Percentiles rank a stretch among this genome's conserved stretches.
Conservation (phyloP, 2,888 invertebrate genomes). For the Cyrtodaria siliqua region DNA sequence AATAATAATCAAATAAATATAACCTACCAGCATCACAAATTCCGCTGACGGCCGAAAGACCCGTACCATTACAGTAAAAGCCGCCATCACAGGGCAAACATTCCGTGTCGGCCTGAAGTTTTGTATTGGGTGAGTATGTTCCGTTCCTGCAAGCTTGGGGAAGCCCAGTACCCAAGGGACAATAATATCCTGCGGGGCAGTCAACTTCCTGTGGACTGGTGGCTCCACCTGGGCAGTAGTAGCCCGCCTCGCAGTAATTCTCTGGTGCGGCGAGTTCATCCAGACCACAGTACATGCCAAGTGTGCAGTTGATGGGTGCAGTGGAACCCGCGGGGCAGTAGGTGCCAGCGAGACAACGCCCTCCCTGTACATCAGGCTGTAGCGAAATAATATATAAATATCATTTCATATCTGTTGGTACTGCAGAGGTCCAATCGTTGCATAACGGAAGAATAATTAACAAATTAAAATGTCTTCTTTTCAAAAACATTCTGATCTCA, state of each 20-base stretch:
- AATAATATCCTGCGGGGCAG: constrained; percentile 79
- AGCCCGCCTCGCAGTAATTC: constrained; percentile 79
- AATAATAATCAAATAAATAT: no score
- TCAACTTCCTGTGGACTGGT: constrained; percentile 64
- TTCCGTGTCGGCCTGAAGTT: constrained; percentile 64
- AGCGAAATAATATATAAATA: constrained; percentile 41
- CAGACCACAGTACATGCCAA: constrained; percentile 81
- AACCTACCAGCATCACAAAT: constrained; percentile 75
- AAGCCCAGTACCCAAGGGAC: constrained; percentile 73
- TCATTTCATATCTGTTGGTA: no score
- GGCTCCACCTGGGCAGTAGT: constrained; percentile 79
- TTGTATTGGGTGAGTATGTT: constrained; percentile 75
- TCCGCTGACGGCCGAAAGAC: constrained; percentile 71
- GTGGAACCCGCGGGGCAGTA: constrained; percentile 81
- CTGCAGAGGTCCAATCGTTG: no score
- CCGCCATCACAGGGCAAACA: constrained; percentile 79
- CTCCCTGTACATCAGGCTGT: constrained; percentile 80
- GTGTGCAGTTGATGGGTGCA: constrained; percentile 76
- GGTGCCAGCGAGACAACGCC: constrained; percentile 79
- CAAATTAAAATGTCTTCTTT: no score
- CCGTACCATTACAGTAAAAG: constrained; percentile 80
- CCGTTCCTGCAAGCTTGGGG: constrained; percentile 82
- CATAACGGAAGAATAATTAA: no score
- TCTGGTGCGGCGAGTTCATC: constrained; percentile 73
- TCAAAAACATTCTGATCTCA: no score